Conservation (phyloP, 2,888 invertebrate species). For the Argyresthia goedartella region DNA sequence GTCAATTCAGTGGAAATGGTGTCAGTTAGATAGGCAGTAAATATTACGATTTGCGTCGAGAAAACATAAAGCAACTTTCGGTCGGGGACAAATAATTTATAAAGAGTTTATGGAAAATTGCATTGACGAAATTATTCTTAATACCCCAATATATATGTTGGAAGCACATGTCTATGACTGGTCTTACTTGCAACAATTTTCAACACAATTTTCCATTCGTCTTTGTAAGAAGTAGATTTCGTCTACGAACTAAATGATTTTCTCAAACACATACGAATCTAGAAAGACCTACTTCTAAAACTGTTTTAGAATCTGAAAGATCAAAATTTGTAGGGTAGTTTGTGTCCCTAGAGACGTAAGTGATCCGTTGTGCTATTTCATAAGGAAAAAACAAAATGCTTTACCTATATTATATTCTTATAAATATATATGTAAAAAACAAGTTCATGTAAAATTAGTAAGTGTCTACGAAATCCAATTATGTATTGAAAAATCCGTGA, state of each 20-base stretch:
- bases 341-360: conserved; percentile 53
- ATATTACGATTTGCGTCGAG: conserved; percentile 15
- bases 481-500: conserved; percentile 39
- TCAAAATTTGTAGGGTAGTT: conserved; percentile 49
- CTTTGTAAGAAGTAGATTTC: too few relatives aligned
- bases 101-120: too few relatives aligned
- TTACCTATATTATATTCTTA: conserved; percentile 69
- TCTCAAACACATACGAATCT: too few relatives aligned
- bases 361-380: conserved; percentile 59
- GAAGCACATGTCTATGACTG: too few relatives aligned
- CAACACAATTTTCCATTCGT: too few relatives aligned
- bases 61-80: neutral
- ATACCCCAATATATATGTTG: too few relatives aligned
- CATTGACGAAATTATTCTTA: too few relatives aligned
- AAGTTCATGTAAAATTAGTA: conserved; percentile 55
- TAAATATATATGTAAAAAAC: conserved; percentile 67
- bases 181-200: too few relatives aligned
- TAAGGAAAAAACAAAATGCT: conserved; percentile 56
- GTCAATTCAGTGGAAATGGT: conserved; percentile 64
- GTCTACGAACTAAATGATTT: too few relatives aligned
- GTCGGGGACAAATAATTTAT: too few relatives aligned
- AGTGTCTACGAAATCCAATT: conserved; percentile 61
- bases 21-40: conserved; percentile 55
- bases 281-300: too few relatives aligned
- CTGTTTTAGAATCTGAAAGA: conserved; percentile 27